Evolutionary conservation across 2,888 invertebrate genomes (phyloP), one percentile per base, ranked within the genome.

Genomic region (Autographa pulchrina): DNA sequence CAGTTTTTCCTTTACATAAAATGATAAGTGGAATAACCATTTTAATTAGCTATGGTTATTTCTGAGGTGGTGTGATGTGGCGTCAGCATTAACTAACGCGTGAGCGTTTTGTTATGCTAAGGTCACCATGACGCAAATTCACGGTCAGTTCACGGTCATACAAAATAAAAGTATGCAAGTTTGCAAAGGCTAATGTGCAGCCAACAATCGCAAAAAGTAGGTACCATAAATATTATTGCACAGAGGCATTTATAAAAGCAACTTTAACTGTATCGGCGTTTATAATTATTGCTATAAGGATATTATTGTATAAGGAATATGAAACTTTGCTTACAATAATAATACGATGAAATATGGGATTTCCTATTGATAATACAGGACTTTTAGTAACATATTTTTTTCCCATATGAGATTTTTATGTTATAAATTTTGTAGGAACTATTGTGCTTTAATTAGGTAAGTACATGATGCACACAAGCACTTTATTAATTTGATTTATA

Each of bases 71-170:
- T 35, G 35, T 70, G 74, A 83, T 81, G 48, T 72, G 59, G 67
- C 72, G 71, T 65, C 9, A 52, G 32, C 8, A 13, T 48, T 9
- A 9, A 52, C 61, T 43, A 59, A 59, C 66, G 72, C 83, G 83
- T 83, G 78, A 82, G 76, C 20, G 18, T 32, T 61, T 73, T 72
- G 31, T 31, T 7, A 72, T 76, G 76, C 56, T 58, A 60, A 74
- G 20, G 54, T 74, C 72, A 70, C 76, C 68, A 61, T 78, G 74
- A 77, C 74, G 74, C 35, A 65, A 68, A 70, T 65, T 80, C 80
- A 81, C 75, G 82, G 82, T 78, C 81, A 77, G 77, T 80, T 83
- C 82, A 85, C 75, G 82, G 85, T 80, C 80, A 67, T 43, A 64
- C 38, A 64, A 68, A 76, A 80, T 74, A 74, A 54, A 59, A 25